Percentiles rank a stretch among this genome's conserved stretches.
phyloP scores from a whole-genome alignment of 2,797 vertebrate genomes.

The Tangara arthus region DNA sequence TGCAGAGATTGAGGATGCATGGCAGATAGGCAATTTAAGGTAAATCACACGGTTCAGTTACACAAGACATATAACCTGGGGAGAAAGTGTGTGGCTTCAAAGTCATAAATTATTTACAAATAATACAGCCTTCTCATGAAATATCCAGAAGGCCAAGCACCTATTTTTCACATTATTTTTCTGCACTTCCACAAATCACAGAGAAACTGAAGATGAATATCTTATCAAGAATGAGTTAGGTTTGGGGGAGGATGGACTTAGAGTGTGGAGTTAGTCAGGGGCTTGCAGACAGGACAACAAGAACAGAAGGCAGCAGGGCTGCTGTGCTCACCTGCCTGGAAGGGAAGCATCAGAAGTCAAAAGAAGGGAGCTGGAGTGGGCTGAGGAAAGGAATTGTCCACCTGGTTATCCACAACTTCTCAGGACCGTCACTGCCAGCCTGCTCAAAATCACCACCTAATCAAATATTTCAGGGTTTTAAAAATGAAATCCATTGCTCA shows the following conservation, averaged over 20 bases:
- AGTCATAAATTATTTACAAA: conserved; percentile 60
- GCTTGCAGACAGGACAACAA: background rate
- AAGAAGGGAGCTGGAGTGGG: background rate
- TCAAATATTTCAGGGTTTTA: background rate
- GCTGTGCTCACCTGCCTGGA: background rate
- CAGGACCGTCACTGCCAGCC: background rate
- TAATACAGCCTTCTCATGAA: conserved; percentile 33
- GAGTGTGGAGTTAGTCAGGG: background rate
- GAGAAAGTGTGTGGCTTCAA: conserved; percentile 26
- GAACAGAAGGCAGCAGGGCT: background rate
- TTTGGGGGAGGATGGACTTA: background rate
- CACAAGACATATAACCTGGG: conserved; percentile 10
- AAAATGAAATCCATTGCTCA: background rate
- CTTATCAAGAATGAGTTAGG: background rate
- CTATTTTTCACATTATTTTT: background rate
- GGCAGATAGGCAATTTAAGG: conserved; percentile 56
- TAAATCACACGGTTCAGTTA: conserved; percentile 45
- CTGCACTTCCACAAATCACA: background rate
- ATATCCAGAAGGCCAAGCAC: conserved; percentile 24
- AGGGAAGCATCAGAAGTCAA: background rate
- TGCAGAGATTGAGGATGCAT: background rate
- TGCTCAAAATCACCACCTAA: background rate
- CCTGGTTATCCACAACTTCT: background rate
- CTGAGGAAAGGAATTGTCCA: background rate
- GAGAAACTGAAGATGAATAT: background rate